Base-by-base conservation (phyloP, 1,140 invertebrate species). In the Acyrthosiphon pisum region DNA sequence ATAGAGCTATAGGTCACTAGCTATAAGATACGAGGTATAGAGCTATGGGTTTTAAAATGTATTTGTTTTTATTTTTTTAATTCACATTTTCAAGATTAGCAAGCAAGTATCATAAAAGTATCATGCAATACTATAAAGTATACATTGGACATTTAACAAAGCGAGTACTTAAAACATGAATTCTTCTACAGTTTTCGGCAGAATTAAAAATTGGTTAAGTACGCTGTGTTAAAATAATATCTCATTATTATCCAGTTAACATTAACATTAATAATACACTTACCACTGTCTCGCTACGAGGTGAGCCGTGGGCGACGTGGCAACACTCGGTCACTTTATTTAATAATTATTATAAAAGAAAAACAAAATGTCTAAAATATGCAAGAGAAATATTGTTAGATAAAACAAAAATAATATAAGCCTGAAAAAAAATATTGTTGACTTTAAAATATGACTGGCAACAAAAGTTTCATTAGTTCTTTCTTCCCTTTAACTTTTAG, bases 381-480 rank as follows among this genome's bases (percentile, higher is more conserved):
- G 44, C 86, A 87, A 87, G n/a, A 48, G 30, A 48, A 87, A 87
- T 48, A 87, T n/a, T 48, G 26, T n/a, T n/a, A 87, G 44, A 60
- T 90, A 60, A 37, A 56, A 90, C 11, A 60, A 91, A 53, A 76
- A 76, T 76, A 91, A 81, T 91, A 81, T 76, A 91, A 91, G 22
- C 41, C 37, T 11, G 26, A n/a, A 91, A 26, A 91, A 76, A 91
- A 68, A 68, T 81, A 90, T 41, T 76, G 30, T 91, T 46, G 30
- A 81, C 88, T 90, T 90, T 90, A 90, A 90, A 90, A 90, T 90
- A 90, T 90, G 35, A 60, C 50, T 90, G 23, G 68, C 76, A 37
- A 50, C 48, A 30, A 93, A 93, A 92, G 44, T 93, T 93, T 93
- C 81, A 93, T 93, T 93, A 93, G 76, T 86, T 86, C 23, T 56